Conservation (phyloP, 1,140 invertebrate species). For the Hycleus phaleratus region DNA sequence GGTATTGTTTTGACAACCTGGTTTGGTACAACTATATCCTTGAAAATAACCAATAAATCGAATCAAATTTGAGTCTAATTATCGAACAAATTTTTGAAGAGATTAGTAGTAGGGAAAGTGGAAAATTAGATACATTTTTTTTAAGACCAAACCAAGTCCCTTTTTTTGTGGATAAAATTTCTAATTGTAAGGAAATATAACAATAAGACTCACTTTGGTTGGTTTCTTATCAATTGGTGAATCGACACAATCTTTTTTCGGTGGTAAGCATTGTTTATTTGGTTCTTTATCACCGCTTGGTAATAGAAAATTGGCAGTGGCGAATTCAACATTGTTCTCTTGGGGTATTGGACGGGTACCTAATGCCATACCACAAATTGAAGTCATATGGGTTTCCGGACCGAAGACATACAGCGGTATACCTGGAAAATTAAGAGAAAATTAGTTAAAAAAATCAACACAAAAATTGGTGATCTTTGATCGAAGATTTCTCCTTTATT, state of each 20-base stretch:
- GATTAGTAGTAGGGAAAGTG: too few relatives aligned
- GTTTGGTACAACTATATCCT: slow-evolving; percentile 9
- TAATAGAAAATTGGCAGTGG: slow-evolving; percentile 91
- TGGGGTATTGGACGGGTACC: slow-evolving; percentile 82
- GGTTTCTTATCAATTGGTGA: neutral
- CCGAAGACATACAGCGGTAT: slow-evolving; percentile 96
- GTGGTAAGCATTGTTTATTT: slow-evolving; percentile 23
- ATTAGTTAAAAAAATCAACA: too few relatives aligned
- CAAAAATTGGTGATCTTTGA: too few relatives aligned
- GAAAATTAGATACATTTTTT: too few relatives aligned
- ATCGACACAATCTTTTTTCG: slow-evolving; percentile 10
- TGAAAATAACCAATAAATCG: neutral
- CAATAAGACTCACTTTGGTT: slow-evolving; percentile 6
- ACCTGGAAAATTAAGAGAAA: slow-evolving; percentile 38
- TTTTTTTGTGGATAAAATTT: too few relatives aligned
- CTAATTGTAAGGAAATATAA: too few relatives aligned
- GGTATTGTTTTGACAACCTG: neutral
- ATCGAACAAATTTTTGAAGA: too few relatives aligned
- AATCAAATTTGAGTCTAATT: too few relatives aligned
- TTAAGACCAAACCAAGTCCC: too few relatives aligned
- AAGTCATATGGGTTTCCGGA: slow-evolving; percentile 99
- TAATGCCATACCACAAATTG: slow-evolving; percentile 95
- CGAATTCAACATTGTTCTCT: slow-evolving; percentile 52
- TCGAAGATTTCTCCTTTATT: too few relatives aligned
- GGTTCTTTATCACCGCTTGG: slow-evolving; percentile 60